Conservation (phyloP, 2,888 invertebrate species). For the Portevinia maculata region DNA sequence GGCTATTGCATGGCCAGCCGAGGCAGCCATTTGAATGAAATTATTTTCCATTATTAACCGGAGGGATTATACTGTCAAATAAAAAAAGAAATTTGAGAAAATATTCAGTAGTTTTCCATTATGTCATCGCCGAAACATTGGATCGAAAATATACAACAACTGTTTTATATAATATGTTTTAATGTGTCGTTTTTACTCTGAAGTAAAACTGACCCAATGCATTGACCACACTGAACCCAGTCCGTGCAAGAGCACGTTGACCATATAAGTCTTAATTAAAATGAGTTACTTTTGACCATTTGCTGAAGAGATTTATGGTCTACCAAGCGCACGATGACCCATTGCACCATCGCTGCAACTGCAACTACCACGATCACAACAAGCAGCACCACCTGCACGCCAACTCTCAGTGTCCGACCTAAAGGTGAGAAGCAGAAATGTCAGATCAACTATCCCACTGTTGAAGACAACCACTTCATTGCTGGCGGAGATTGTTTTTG, state of each 20-base stretch:
- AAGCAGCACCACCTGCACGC: slow-evolving; percentile 5
- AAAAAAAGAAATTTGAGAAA: too few species aligned
- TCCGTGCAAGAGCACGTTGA: slow-evolving; percentile 23
- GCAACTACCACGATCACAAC: not conserved
- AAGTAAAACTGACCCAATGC: slow-evolving; percentile 38
- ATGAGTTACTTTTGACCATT: slow-evolving; percentile 59
- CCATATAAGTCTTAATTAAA: slow-evolving; percentile 67
- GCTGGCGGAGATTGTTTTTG: slow-evolving; percentile 35
- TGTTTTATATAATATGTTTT: slow-evolving; percentile 39
- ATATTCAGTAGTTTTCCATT: too few species aligned
- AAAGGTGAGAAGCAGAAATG: slow-evolving; percentile 70
- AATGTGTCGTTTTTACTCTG: slow-evolving; percentile 48
- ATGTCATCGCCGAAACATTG: too few species aligned
- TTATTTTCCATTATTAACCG: too few species aligned
- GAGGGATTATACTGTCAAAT: too few species aligned
- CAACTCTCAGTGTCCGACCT: slow-evolving; percentile 17
- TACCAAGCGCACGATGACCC: slow-evolving; percentile 39
- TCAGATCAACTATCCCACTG: slow-evolving; percentile 50
- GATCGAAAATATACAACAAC: slow-evolving; percentile 26
- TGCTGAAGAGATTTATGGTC: slow-evolving; percentile 53
- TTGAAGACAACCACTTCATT: slow-evolving; percentile 63
- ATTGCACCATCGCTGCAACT: slow-evolving; percentile 27
- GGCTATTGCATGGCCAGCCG: too few species aligned
- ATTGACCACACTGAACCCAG: slow-evolving; percentile 1
- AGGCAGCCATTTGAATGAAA: too few species aligned